Percentiles rank a stretch among this genome's conserved stretches.
These are phyloP conservation scores for Pristis pectinata DNA, from an alignment of 2,797 vertebrate species.

Conservation along the genomic window DNA sequence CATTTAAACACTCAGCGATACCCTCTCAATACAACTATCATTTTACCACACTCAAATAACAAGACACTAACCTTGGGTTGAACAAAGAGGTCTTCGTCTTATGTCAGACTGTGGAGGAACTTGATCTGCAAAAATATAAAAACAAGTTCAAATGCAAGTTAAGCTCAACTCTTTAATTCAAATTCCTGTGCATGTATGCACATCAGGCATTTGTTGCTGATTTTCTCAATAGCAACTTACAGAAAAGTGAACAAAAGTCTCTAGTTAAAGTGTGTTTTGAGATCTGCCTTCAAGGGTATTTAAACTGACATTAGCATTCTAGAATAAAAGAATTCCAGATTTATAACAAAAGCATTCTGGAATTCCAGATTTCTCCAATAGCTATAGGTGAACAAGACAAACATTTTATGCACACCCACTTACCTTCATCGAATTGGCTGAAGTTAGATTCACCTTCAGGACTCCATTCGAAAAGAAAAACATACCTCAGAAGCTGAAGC, in stretches of 20 bases:
- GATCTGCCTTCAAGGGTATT: neutral
- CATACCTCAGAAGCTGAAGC: too few species aligned
- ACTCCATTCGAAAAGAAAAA: neutral
- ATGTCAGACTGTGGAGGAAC: neutral
- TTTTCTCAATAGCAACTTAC: neutral
- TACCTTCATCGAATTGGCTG: neutral
- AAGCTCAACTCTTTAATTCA: neutral
- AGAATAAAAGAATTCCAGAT: neutral
- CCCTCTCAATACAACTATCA: neutral
- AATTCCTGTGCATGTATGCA: neutral
- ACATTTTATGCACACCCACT: neutral
- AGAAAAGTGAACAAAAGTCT: neutral
- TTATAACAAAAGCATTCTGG: neutral
- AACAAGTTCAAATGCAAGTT: neutral
- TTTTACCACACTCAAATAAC: neutral
- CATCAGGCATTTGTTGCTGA: neutral
- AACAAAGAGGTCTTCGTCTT: neutral
- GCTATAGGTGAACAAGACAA: neutral
- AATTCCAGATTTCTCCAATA: neutral
- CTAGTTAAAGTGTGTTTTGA: neutral
- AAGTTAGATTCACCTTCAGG: neutral
- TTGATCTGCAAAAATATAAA: neutral
- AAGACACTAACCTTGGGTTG: neutral
- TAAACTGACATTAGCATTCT: neutral
- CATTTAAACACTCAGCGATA: neutral